phyloP scores from a whole-genome alignment of 2,797 vertebrate species.

The Myoxocephalus aenaeus region DNA sequence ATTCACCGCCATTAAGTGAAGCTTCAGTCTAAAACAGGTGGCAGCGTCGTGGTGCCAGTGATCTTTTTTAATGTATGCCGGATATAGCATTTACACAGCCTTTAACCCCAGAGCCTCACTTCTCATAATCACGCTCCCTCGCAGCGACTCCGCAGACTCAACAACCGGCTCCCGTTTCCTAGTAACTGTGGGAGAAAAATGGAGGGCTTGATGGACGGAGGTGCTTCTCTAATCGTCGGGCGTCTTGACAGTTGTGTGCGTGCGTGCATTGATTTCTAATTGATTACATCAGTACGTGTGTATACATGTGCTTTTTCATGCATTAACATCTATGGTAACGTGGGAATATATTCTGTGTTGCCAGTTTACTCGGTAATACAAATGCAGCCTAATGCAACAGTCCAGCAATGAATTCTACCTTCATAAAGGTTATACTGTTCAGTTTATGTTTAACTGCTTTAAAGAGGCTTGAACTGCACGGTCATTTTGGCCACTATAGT shows the following conservation, averaged over 20 bases:
- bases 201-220: slow-evolving; percentile 41
- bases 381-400: not conserved
- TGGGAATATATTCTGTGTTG: not conserved
- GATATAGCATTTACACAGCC: slow-evolving; percentile 32
- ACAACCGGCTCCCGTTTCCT: slow-evolving; percentile 74
- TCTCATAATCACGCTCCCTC: slow-evolving; percentile 43
- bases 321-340: not conserved
- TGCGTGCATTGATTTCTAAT: slow-evolving; percentile 49
- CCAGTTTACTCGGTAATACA: not conserved
- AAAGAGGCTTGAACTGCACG: slow-evolving; percentile 3
- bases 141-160: slow-evolving; percentile 47
- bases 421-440: not conserved
- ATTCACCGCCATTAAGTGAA: not conserved
- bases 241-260: slow-evolving; percentile 49
- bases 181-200: slow-evolving; percentile 76
- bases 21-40: slow-evolving; percentile 22
- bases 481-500: not conserved
- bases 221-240: slow-evolving; percentile 39
- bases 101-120: slow-evolving; percentile 51
- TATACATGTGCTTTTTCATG: not conserved
- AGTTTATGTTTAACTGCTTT: not conserved
- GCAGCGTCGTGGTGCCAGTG: slow-evolving; percentile 8
- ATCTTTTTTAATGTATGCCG: slow-evolving; percentile 30
- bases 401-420: not conserved
- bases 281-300: slow-evolving; percentile 15